Percentiles rank a stretch among this genome's conserved stretches.
phyloP scores from a whole-genome alignment of 2,888 invertebrate genomes.

The Andrena trimmerana region DNA sequence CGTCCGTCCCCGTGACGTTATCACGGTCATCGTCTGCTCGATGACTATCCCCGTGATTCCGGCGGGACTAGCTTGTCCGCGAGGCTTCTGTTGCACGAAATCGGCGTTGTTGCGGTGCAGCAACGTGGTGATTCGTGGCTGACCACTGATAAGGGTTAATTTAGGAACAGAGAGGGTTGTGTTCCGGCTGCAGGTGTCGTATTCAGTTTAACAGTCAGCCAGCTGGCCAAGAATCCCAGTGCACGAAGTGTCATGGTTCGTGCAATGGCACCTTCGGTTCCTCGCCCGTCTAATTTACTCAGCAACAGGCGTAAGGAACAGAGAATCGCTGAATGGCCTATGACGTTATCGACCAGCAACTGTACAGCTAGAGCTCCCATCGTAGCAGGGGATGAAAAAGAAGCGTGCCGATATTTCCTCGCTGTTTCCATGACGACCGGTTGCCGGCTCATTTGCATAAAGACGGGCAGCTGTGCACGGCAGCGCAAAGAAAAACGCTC shows the following conservation, averaged over 20 bases:
- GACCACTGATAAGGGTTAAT: no score
- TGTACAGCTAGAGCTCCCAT: neutral
- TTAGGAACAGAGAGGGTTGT: no score
- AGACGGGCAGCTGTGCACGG: neutral
- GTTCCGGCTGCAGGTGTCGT: no score
- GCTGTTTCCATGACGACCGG: conserved; percentile 13
- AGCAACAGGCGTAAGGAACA: neutral
- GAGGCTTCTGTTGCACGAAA: conserved; percentile 17
- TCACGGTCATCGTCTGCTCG: conserved; percentile 52
- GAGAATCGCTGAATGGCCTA: neutral
- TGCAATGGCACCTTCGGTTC: neutral
- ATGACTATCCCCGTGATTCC: conserved; percentile 36
- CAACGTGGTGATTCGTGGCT: neutral
- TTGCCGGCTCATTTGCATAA: conserved; percentile 26
- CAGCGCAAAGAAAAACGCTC: conserved; percentile 1
- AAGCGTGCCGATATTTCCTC: neutral
- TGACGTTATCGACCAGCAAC: neutral
- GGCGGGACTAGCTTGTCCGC: conserved; percentile 14
- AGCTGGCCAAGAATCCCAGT: no score
- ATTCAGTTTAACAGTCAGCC: no score
- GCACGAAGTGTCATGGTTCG: neutral
- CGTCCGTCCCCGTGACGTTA: conserved; percentile 69
- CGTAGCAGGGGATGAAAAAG: neutral
- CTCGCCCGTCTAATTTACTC: neutral
- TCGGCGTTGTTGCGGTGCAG: neutral